Evolutionary conservation across 2,888 invertebrate genomes (phyloP), one percentile per base, ranked within the genome.

Genomic region (Cephus spinipes): DNA sequence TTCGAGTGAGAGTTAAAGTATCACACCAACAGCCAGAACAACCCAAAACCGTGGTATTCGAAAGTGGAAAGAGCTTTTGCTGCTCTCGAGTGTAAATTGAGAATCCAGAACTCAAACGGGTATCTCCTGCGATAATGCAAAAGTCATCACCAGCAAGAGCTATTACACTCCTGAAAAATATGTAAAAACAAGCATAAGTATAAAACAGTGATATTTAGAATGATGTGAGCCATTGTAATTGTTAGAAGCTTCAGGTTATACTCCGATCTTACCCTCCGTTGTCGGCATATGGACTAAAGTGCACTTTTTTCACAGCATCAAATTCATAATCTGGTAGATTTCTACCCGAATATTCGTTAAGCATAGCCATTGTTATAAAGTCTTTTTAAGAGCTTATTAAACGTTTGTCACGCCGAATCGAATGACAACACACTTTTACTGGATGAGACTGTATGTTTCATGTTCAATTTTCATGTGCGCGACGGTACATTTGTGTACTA

Each of bases 21-120:
- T 99, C 99, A 88, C 99, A 98, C 97, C 99, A 99, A 92, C 99
- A 99, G 32, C 99, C 99, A 33, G 97, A 95, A 78, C 97, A 97
- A 0, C 97, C 98, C n/a, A 99, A 93, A 68, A 99, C 96, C 1
- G 98, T 98, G 75, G 94, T 94, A 1, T 95, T 93, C 0, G 98
- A 96, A 85, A 99, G 92, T 83, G 94, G 93, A 88, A 98, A 98
- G 12, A 98, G 92, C 92, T 99, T 99, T 83, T 96, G 95, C 89
- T 97, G 97, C 78, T 97, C 95, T 69, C 98, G 94, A 0, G 98
- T 96, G 88, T 97, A 96, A 88, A 99, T 98, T 4, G 96, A 95
- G 92, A 96, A 98, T 0, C 98, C 98, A 81, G 96, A 94, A 91
- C 97, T 97, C 71, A 99, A 94, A 84, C 99, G 96, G 0, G 98